Evolutionary conservation across 1,140 invertebrate species (phyloP), one percentile per base, ranked within the genome.

Genomic region (Babylonia areolata): DNA sequence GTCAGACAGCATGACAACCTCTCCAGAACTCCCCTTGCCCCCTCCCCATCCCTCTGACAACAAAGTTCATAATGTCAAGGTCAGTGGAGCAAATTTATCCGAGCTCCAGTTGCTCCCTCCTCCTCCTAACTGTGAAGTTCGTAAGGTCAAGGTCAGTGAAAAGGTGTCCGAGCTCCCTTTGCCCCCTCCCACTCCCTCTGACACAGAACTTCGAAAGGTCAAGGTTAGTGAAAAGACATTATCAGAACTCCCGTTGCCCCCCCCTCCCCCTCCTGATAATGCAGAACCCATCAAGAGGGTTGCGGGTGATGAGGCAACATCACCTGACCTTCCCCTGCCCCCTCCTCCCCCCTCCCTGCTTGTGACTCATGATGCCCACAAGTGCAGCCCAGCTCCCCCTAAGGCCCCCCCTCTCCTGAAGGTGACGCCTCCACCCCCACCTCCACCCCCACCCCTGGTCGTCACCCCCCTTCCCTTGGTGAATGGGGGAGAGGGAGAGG

Each of bases 391-490:
- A 6, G 15, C 75, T 33, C 75, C 75, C 9, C 35, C 33, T 33
- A 77, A 42, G 42, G 28, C 46, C 54, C 33, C 42, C 20, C 42
- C 42, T 3, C 33, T 46, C 33, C 42, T 31, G 28, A 37, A 35
- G n/a, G 37, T 33, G 1, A 35, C 58, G 51, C 83, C 83, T 46
- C 83, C 51, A 31, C 83, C 51, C 37, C 81, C 84, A 33, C 84
- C 85, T 35, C 75, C n/a, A n/a, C n/a, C 81, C 77, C 58, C 75
- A 9, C 42, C 75, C n/a, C 54, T 84, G 23, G 42, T 82, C 28
- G 54, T 54, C 31, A 40, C 78, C 31, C 77, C 81, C 2, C 77
- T 80, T 0, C 82, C 85, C 3, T 46, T 58, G 28, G 35, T 71
- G 2, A 40, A 39, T 31, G 37, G 58, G 28, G 33, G 28, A 33